Evolutionary conservation across 1,140 invertebrate species (phyloP), one percentile per base, ranked within the genome.

Genomic region (Cardiocondyla obscurior): DNA sequence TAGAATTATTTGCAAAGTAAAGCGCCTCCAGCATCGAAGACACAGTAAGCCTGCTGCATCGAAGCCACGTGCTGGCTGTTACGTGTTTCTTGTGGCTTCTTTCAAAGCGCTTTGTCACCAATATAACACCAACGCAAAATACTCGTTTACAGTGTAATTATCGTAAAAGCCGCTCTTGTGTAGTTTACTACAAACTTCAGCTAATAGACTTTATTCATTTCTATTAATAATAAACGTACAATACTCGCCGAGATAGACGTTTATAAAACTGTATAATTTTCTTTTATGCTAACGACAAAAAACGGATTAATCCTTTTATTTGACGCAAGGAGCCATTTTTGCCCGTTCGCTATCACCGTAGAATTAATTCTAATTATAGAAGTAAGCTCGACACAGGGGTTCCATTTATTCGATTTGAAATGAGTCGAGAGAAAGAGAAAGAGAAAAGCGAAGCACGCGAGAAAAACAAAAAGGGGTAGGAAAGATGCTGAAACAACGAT

Each of bases 401-500:
- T 57, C 69, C 69, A 73, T 73, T 73, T 81, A 81, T 81, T 72
- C 77, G 77, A 81, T 81, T 73, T 58, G 55, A 36, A 81, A 73
- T 33, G 67, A 62, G 67, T 44, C 39, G 69, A 73, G 36, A 42
- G 49, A 44, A 53, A 28, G 28, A 72, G 69, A 73, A 28, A 42
- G 49, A 44, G 67, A 28, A 39, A 72, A 58, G 67, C 77, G 69
- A 69, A 69, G 83, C 33, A 42, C 33, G 57, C 42, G 77, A 70
- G 83, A 82, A 69, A 70, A 81, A 79, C 55, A 79, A 60, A 67
- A 79, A 65, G 73, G 70, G 57, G 69, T 58, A 82, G 64, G 82
- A 77, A 82, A 82, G 72, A 82, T 55, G 73, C 36, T 77, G 72
- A 77, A 82, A 82, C 81, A 67, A 65, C 46, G 82, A 84, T 46